These are phyloP conservation scores for Zootermopsis nevadensis DNA, from an alignment of 2,888 invertebrate species.

Conservation along the genomic window DNA sequence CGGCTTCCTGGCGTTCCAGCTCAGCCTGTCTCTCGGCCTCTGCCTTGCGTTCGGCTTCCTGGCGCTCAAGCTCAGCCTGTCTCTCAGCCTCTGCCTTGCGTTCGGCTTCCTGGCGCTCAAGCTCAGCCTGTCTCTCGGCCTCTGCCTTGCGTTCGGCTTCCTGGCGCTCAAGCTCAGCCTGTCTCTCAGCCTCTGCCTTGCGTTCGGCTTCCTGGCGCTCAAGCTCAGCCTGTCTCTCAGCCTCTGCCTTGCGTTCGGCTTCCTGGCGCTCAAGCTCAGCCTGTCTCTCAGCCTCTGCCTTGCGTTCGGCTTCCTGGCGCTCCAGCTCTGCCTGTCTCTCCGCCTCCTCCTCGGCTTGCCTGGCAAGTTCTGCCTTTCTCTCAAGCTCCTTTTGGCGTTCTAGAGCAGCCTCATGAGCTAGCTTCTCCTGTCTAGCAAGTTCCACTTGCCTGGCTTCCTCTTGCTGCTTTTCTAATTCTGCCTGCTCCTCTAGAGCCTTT, in stretches of 20 bases:
- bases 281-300: constrained; percentile 61
- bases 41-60: constrained; percentile 61
- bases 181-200: constrained; percentile 60
- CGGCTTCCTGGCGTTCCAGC: constrained; percentile 60
- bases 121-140: constrained; percentile 63
- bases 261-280: constrained; percentile 62
- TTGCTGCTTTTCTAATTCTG: constrained; percentile 21
- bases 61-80: constrained; percentile 59
- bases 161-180: constrained; percentile 45
- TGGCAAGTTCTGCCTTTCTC: constrained; percentile 64
- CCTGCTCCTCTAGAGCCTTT: constrained; percentile 5
- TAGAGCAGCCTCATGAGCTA: constrained; percentile 48
- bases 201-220: constrained; percentile 57
- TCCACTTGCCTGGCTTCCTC: constrained; percentile 49
- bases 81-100: constrained; percentile 59
- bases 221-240: constrained; percentile 68
- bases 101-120: constrained; percentile 57
- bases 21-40: constrained; percentile 53
- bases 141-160: constrained; percentile 71
- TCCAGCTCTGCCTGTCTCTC: constrained; percentile 60
- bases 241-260: constrained; percentile 68
- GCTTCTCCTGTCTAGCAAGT: constrained; percentile 60
- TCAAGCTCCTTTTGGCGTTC: constrained; percentile 55
- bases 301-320: constrained; percentile 62
- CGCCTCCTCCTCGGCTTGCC: constrained; percentile 64